phyloP scores from a whole-genome alignment of 2,113 vertebrate genomes.

The Psephotus haematonotus region DNA sequence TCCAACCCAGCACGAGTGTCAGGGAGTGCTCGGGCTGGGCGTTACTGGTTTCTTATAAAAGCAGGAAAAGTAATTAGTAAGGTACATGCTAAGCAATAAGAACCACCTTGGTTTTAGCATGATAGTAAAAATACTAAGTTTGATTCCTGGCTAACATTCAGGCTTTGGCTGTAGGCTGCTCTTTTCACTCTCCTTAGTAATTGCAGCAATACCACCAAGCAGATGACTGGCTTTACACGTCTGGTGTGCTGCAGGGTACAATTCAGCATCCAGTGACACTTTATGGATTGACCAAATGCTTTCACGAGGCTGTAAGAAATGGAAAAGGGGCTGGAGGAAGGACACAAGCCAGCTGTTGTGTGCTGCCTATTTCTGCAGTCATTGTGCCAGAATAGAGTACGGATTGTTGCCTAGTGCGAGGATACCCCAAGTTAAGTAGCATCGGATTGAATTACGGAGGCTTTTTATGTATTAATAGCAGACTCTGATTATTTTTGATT shows the following conservation, averaged over 20 bases:
- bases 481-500: neutral
- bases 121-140: neutral
- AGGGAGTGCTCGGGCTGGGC: neutral
- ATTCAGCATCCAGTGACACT: neutral
- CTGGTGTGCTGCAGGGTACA: neutral
- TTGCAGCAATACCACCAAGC: neutral
- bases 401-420: neutral
- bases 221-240: rapidly evolving
- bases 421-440: neutral
- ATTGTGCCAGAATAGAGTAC: neutral
- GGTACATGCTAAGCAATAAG: rapidly evolving
- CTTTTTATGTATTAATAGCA: neutral
- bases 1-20: neutral
- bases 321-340: neutral
- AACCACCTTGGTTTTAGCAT: rapidly evolving
- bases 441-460: neutral
- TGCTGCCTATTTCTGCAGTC: neutral
- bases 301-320: neutral
- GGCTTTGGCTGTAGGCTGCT: neutral
- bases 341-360: constrained; percentile 2
- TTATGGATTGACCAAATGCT: neutral
- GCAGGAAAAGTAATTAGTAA: neutral
- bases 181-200: neutral
- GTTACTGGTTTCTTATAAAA: neutral
- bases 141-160: neutral